Evolutionary conservation across 2,888 invertebrate genomes (phyloP).

Genomic region (Epicampocera succincta): DNA sequence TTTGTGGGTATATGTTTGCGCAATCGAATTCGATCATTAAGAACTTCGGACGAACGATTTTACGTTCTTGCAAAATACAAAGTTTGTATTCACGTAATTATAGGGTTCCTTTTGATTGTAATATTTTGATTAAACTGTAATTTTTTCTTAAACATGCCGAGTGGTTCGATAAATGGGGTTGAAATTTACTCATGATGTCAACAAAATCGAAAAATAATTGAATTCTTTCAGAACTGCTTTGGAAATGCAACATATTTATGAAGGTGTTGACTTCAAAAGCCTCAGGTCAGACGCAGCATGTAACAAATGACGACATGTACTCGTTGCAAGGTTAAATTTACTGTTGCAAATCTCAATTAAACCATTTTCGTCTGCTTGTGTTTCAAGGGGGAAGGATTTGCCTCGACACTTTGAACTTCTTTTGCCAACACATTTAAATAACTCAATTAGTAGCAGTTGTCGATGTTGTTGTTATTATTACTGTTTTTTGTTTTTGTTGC

Average conservation of each 20-base stretch:
- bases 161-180: slow-evolving; percentile 35
- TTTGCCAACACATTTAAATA: slow-evolving; percentile 43
- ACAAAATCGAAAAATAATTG: slow-evolving; percentile 52
- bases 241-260: slow-evolving; percentile 62
- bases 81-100: slow-evolving; percentile 61
- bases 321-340: slow-evolving; percentile 49
- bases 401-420: slow-evolving; percentile 24
- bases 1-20: no score
- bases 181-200: slow-evolving; percentile 29
- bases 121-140: slow-evolving; percentile 54
- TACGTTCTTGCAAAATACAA: slow-evolving; percentile 35
- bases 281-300: slow-evolving; percentile 63
- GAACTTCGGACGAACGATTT: slow-evolving; percentile 11
- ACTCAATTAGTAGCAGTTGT: slow-evolving; percentile 51
- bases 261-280: slow-evolving; percentile 63
- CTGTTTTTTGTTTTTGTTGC: not conserved
- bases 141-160: slow-evolving; percentile 5
- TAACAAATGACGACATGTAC: slow-evolving; percentile 24
- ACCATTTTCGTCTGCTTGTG: slow-evolving; percentile 7
- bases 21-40: not conserved
- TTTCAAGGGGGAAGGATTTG: slow-evolving; percentile 6
- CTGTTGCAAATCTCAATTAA: slow-evolving; percentile 47
- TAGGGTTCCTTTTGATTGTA: slow-evolving; percentile 65
- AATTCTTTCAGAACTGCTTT: slow-evolving; percentile 28
- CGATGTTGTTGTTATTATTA: not conserved